phyloP scores from a whole-genome alignment of 2,797 vertebrate genomes.

The Choloepus didactylus region DNA sequence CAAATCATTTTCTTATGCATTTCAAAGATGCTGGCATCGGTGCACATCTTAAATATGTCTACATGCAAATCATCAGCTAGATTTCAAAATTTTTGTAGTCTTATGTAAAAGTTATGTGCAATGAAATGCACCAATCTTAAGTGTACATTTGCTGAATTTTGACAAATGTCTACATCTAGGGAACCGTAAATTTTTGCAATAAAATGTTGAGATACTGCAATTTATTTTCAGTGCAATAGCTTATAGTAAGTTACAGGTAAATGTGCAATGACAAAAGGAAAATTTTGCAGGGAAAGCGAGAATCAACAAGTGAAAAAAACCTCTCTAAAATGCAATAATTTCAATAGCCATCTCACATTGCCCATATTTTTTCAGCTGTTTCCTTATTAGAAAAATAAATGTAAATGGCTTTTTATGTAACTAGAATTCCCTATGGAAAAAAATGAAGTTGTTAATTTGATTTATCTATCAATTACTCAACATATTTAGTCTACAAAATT shows the following conservation, averaged over 20 bases:
- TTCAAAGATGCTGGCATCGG: not conserved
- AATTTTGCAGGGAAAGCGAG: conserved; percentile 22
- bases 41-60: not conserved
- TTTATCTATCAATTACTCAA: conserved; percentile 71
- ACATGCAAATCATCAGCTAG: not conserved
- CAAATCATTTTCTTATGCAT: not conserved
- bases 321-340: not conserved
- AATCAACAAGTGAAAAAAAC: conserved; percentile 55
- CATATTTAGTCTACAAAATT: conserved; percentile 39
- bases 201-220: conserved; percentile 5
- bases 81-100: conserved; percentile 35
- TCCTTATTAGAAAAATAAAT: conserved; percentile 54
- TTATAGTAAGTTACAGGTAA: conserved; percentile 53
- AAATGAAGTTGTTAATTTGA: conserved; percentile 66
- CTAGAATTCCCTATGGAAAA: conserved; percentile 49
- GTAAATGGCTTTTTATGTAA: conserved; percentile 42
- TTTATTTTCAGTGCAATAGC: not conserved
- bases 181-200: conserved; percentile 50
- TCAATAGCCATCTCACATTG: not conserved
- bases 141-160: conserved; percentile 11
- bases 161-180: not conserved
- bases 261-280: conserved; percentile 3
- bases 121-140: not conserved
- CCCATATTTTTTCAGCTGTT: conserved; percentile 38
- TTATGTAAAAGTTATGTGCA: not conserved